Conservation (phyloP, 2,888 invertebrate species). For the Crepidodera aurea region DNA sequence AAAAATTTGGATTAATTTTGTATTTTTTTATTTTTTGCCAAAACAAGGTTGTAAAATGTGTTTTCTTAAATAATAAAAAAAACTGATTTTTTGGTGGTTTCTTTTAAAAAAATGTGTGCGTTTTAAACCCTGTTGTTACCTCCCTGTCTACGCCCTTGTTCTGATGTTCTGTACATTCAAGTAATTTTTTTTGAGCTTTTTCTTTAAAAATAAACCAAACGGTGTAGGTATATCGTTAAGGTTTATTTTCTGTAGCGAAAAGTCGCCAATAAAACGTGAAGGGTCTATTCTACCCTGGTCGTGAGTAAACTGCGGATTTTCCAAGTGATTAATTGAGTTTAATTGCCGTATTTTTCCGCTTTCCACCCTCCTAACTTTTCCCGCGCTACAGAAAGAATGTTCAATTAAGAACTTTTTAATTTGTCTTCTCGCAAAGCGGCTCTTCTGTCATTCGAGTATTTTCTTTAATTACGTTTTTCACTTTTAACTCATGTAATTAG, state of each 20-base stretch:
- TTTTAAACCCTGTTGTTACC: too few relatives aligned
- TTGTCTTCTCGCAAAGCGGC: conserved; percentile 47
- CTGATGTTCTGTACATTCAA: too few relatives aligned
- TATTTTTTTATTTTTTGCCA: too few relatives aligned
- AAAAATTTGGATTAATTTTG: too few relatives aligned
- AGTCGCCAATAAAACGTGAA: conserved; percentile 26
- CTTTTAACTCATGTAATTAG: conserved; percentile 46
- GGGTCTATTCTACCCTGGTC: conserved; percentile 32
- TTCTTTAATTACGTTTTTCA: conserved; percentile 49
- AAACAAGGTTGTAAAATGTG: too few relatives aligned
- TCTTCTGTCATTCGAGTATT: conserved; percentile 47
- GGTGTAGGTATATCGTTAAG: background rate
- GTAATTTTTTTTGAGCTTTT: too few relatives aligned
- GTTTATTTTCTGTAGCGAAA: background rate
- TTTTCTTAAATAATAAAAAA: too few relatives aligned
- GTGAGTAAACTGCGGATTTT: conserved; percentile 49
- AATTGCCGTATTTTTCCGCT: conserved; percentile 45
- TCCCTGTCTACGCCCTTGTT: too few relatives aligned
- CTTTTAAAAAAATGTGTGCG: too few relatives aligned
- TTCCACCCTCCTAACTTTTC: conserved; percentile 43
- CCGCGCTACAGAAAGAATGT: conserved; percentile 48
- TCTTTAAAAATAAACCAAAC: background rate
- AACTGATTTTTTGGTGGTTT: too few relatives aligned
- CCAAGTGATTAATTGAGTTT: conserved; percentile 52
- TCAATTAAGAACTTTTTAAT: conserved; percentile 55